Base-by-base conservation (phyloP, 2,797 vertebrate genomes). In the Etheostoma nigrum region DNA sequence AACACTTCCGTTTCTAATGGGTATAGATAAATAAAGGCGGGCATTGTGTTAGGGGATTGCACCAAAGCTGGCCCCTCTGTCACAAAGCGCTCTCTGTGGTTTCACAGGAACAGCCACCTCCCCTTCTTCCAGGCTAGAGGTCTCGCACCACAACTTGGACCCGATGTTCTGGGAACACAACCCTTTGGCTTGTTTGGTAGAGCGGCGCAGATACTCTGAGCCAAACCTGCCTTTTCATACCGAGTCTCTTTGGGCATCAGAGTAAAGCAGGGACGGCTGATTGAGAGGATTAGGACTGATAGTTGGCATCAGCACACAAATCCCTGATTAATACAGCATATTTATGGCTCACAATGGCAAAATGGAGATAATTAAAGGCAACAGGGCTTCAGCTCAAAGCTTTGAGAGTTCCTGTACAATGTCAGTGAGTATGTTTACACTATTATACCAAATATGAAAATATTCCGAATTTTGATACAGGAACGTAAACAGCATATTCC, bases 21-120 rank as follows among this genome's bases (percentile, higher is more conserved):
- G 25, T 18, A 30, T 9, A 74, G 85, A 87, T 79, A 89, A 87
- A 93, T 76, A 93, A 71, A 90, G 59, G 74, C 73, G 21, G 75
- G 62, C 88, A 93, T 94, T 94, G 93, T 93, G 83, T 78, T 25
- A 11, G 44, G n/a, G 72, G 85, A 82, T 51, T 10, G 48, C 36
- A 67, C 92, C 89, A 84, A 89, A 91, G 86, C 86, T 51, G 88
- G 84, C 87, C 85, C 83, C 85, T 16, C 70, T 15, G 68, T 72
- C 91, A 95, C 94, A 95, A 95, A 93, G 94, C 83, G 0, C 75
- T 75, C 89, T 93, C 92, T 95, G 93, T 94, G 91, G 82, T 79
- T 89, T 79, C 82, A 79, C 74, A 64, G 83, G 74, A 90, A 86
- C 81, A 75, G 74, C 69, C 67, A 16, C 33, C 58, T 27, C n/a